Evolutionary conservation across 2,797 vertebrate genomes (phyloP), one percentile per base, ranked within the genome.

Genomic region (Holocentrus rufus): DNA sequence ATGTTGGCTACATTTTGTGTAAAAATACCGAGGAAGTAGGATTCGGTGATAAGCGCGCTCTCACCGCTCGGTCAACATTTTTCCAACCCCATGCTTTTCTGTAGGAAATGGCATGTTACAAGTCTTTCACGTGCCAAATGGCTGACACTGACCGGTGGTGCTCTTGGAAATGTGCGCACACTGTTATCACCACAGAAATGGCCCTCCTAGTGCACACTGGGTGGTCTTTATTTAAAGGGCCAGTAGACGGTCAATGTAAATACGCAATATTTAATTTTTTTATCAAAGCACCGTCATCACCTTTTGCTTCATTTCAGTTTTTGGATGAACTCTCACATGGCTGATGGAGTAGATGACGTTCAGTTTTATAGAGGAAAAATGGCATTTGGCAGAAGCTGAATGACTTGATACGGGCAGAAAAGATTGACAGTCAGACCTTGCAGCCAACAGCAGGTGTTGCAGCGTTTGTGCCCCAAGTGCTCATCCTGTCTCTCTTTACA

Each of bases 401-500:
- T 31, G 20, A 50, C 61, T 39, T 59, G 50, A 73, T 65, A 15
- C 20, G 31, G 22, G 5, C 31, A 57, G 50, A 52, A 53, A 18
- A 34, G 20, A 50, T 34, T n/a, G 54, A 50, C 34, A 50, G 47
- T 78, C 64, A 68, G 58, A 50, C 39, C 39, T 74, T 64, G 25
- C 67, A 65, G 61, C 46, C 42, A 22, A 75, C 66, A 71, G 53
- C 81, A 82, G 80, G 67, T 87, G 81, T 47, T 77, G 53, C 56
- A 61, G 70, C 67, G 65, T 69, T 30, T 70, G 54, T 68, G 54
- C 61, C 76, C 25, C 61, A 53, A 77, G 71, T 53, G 44, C 62
- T 54, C n/a, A 46, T 66, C 42, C 55, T 70, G 65, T 79, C 23
- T 47, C 56, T 13, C 58, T 44, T 44, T 57, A 39, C 25, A 39